Evolutionary conservation across 2,113 vertebrate genomes (phyloP).

Genomic region (Nycticebus coucang): DNA sequence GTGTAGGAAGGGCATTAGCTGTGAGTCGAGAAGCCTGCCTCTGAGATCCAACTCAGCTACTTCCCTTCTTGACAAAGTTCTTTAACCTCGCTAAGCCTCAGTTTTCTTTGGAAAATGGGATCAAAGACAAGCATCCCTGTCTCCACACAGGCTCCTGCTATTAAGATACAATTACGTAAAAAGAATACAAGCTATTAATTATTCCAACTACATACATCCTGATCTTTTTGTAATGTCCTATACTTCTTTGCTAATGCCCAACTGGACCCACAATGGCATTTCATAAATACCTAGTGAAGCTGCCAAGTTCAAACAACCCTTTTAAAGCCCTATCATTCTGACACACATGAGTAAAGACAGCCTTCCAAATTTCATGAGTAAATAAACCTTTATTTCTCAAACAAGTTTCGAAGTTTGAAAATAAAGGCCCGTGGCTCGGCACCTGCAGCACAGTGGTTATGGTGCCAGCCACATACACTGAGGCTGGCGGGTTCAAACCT

Average conservation of each 20-base stretch:
- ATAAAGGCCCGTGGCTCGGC: background rate
- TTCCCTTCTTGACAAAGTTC: background rate
- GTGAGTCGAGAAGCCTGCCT: background rate
- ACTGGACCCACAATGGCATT: background rate
- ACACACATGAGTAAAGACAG: background rate
- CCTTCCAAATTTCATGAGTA: slow-evolving; percentile 11
- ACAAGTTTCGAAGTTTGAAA: slow-evolving; percentile 19
- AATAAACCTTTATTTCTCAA: slow-evolving; percentile 33
- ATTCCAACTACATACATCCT: background rate
- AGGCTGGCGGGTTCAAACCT: no score
- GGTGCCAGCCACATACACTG: no score
- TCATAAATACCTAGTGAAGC: slow-evolving; percentile 24
- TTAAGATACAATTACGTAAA: background rate
- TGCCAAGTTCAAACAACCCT: background rate
- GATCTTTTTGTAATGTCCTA: background rate
- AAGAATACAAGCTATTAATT: background rate
- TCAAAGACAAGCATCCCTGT: background rate
- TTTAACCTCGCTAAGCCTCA: background rate
- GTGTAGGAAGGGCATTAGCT: background rate
- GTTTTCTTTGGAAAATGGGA: background rate
- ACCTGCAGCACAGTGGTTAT: no score
- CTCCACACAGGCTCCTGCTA: background rate
- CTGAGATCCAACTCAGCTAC: background rate
- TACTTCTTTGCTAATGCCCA: background rate
- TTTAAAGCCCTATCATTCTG: background rate